Evolutionary conservation across 2,113 vertebrate genomes (phyloP).

Genomic region (Globicephala melas): DNA sequence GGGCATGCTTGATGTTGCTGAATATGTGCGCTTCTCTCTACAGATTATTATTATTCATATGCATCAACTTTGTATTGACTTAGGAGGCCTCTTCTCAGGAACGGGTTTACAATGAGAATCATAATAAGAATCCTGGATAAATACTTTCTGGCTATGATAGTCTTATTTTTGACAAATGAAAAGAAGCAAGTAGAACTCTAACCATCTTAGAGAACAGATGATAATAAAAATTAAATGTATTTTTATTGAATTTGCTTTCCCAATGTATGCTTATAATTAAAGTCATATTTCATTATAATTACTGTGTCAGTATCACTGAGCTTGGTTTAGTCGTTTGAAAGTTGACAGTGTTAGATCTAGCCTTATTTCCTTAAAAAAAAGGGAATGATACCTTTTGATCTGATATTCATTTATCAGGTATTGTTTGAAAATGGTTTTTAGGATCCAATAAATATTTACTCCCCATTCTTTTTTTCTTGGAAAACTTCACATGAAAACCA

Average conservation of each 20-base stretch:
- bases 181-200: neutral
- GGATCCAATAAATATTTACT: neutral
- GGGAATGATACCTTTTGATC: neutral
- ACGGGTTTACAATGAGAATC: neutral
- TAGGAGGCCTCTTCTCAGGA: neutral
- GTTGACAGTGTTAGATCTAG: neutral
- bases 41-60: neutral
- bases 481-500: conserved; percentile 2
- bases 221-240: conserved; percentile 56
- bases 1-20: neutral
- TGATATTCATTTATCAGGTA: neutral
- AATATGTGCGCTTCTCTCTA: neutral
- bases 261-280: conserved; percentile 48
- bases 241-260: conserved; percentile 28
- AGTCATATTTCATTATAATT: conserved; percentile 46
- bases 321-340: conserved; percentile 5
- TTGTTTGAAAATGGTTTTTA: conserved; percentile 12
- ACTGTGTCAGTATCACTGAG: neutral
- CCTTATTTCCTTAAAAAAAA: neutral
- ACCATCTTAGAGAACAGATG: conserved; percentile 1
- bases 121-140: neutral
- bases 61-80: neutral
- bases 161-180: neutral
- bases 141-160: neutral
- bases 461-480: neutral